These are phyloP conservation scores for Eupeodes latifasciatus DNA, from an alignment of 2,888 invertebrate genomes.

Conservation along the genomic window DNA sequence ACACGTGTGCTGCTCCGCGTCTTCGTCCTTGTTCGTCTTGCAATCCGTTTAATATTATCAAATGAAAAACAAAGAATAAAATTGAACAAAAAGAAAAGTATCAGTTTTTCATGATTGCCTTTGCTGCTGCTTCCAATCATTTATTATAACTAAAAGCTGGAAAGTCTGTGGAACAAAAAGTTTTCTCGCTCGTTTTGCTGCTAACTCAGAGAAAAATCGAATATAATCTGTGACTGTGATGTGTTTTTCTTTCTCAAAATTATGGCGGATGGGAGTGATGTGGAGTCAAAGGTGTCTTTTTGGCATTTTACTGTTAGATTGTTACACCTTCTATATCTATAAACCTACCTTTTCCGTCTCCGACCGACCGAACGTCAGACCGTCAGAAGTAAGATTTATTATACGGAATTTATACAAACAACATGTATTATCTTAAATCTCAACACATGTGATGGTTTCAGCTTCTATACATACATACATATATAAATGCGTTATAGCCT, in stretches of 20 bases:
- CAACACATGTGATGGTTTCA: slow-evolving; percentile 55
- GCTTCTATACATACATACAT: background rate
- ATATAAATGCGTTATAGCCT: slow-evolving; percentile 12
- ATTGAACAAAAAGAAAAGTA: slow-evolving; percentile 19
- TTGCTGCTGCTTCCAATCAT: slow-evolving; percentile 52
- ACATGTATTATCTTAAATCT: slow-evolving; percentile 37
- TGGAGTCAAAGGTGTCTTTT: background rate
- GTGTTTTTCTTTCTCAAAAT: background rate
- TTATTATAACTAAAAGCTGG: slow-evolving; percentile 54
- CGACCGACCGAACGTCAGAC: background rate
- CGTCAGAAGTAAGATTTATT: slow-evolving; percentile 63
- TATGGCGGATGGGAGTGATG: background rate
- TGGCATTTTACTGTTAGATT: background rate
- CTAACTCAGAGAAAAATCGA: slow-evolving; percentile 20
- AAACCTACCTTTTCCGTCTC: too few species aligned
- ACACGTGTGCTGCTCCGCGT: slow-evolving; percentile 37
- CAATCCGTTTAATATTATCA: slow-evolving; percentile 52
- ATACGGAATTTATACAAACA: slow-evolving; percentile 62
- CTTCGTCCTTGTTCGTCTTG: background rate
- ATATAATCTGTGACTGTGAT: slow-evolving; percentile 24
- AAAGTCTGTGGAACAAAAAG: slow-evolving; percentile 15
- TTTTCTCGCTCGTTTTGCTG: background rate
- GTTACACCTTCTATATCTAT: too few species aligned
- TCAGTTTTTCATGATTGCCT: slow-evolving; percentile 65
- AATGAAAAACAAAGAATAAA: background rate